Evolutionary conservation across 2,797 vertebrate species (phyloP), one percentile per base, ranked within the genome.

Genomic region (Glossophaga mutica): DNA sequence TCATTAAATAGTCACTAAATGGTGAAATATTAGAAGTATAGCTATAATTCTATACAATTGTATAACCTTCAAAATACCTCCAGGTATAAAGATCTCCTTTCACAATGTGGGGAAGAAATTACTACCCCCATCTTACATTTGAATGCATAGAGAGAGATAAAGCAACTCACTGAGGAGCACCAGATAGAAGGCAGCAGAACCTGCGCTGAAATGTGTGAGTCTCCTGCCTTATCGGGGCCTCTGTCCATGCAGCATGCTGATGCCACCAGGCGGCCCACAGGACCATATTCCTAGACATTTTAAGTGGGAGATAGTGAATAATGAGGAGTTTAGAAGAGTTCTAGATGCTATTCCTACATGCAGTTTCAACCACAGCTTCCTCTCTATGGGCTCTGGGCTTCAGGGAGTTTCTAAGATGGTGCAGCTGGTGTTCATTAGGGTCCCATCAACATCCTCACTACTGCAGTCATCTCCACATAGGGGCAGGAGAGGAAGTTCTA

Each of bases 121-220:
- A 44, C 59, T 37, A 19, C n/a, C 16, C 39, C 18, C 15, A 59
- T 50, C 37, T 37, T 57, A 81, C 19, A 24, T 48, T 22, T 42
- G 44, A 83, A 68, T 32, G 67, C n/a, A 32, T 6, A 16, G 24
- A 34, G 24, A 70, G 32, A 26, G n/a, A 67, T 12, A 6, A 74
- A 42, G 67, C 6, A 2, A 70, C 44, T 59, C 1, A 14, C 6
- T 11, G 2, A 22, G 62, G 52, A 83, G 24, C 21, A 26, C 24
- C 3, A n/a, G 29, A 0, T 26, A 46, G n/a, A 22, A 29, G 1
- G 11, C 2, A 6, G 48, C 19, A 34, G 68, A 21, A 1, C 8
- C 32, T 34, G n/a, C 6, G 9, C 9, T 37, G 68, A 7, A 10
- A 44, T 5, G 18, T 11, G 26, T 15, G 26, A 57, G 32, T 52